Percentiles rank a stretch among this genome's conserved stretches.
Evolutionary conservation across 2,113 vertebrate species (phyloP).

Genomic region (Bambusicola thoracicus): DNA sequence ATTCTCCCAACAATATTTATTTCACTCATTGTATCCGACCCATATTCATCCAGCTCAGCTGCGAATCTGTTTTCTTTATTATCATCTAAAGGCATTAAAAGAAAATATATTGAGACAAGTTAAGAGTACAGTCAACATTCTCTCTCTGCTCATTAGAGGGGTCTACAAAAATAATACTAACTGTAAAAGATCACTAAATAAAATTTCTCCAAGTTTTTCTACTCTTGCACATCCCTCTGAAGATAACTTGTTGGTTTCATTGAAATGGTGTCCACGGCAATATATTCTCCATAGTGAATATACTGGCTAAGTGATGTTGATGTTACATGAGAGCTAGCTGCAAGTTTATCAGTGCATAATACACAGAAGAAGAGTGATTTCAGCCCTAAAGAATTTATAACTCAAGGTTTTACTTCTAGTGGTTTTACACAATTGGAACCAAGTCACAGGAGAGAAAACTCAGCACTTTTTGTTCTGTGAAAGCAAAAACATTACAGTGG

Average conservation of each 20-base stretch:
- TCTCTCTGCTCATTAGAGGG: background rate
- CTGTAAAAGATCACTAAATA: background rate
- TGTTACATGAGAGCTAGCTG: background rate
- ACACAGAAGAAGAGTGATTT: background rate
- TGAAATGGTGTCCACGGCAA: background rate
- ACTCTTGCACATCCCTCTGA: background rate
- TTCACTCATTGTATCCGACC: constrained; percentile 93
- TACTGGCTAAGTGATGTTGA: background rate
- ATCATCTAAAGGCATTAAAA: constrained; percentile 84
- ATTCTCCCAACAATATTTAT: constrained; percentile 93
- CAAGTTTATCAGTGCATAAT: rapidly evolving
- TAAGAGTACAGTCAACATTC: background rate
- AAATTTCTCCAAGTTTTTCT: background rate
- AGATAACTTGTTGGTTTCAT: rapidly evolving
- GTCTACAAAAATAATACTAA: background rate
- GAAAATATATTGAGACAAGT: background rate
- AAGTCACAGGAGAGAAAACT: background rate
- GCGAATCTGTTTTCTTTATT: constrained; percentile 90
- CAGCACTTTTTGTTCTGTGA: background rate
- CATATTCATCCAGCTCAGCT: constrained; percentile 92
- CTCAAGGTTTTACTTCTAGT: background rate
- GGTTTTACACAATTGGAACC: background rate
- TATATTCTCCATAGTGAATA: background rate
- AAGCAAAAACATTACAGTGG: background rate
- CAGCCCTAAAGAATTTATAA: background rate